Percentiles rank a stretch among this genome's conserved stretches.
These are phyloP conservation scores for Thalassarche chlororhynchos DNA, from an alignment of 2,113 vertebrate species.

Conservation along the genomic window DNA sequence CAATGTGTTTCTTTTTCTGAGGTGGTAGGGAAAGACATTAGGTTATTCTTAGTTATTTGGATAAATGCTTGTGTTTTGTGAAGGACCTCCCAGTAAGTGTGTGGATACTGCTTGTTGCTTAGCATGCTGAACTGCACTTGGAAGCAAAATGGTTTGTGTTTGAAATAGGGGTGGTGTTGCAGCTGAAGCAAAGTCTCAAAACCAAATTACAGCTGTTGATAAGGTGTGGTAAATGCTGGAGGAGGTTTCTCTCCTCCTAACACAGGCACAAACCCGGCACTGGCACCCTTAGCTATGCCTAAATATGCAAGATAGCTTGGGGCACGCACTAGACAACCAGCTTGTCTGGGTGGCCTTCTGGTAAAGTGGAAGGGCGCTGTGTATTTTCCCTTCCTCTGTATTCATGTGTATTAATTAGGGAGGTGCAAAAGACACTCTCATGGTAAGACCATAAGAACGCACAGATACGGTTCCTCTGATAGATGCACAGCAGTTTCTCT, in stretches of 20 bases:
- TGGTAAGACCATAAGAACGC: not conserved
- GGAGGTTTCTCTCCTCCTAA: not conserved
- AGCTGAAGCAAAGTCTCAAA: not conserved
- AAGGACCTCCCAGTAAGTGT: not conserved
- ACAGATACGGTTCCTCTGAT: fast-evolving
- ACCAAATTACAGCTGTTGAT: not conserved
- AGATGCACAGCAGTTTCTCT: not conserved
- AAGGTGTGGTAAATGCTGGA: not conserved
- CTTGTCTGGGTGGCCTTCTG: not conserved
- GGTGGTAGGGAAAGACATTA: not conserved
- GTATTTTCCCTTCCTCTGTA: not conserved
- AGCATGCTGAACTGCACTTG: not conserved
- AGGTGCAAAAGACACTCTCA: not conserved
- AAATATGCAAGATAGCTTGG: not conserved
- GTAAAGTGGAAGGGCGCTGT: not conserved
- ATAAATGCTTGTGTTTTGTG: not conserved
- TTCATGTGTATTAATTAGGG: not conserved
- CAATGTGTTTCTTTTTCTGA: not conserved
- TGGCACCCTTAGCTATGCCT: not conserved
- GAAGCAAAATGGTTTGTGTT: not conserved
- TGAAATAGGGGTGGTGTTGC: not conserved
- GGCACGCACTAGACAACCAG: not conserved
- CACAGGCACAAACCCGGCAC: not conserved
- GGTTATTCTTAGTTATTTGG: not conserved
- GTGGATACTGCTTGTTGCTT: not conserved